A percentile compares a stretch with the other conserved stretches of the same genome.
These are phyloP conservation scores for Ageneiosus marmoratus DNA, from an alignment of 2,113 vertebrate genomes.

Conservation along the genomic window DNA sequence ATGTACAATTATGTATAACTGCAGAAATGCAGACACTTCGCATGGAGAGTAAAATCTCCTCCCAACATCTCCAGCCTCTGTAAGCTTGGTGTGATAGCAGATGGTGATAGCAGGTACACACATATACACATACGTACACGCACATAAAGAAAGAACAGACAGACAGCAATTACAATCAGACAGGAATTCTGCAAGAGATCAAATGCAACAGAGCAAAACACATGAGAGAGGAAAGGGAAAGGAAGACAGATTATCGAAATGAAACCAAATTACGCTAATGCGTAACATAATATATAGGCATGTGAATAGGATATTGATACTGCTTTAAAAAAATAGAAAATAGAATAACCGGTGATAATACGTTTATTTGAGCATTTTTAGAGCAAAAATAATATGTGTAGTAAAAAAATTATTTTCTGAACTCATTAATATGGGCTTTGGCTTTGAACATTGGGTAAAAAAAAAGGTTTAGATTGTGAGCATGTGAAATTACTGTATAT, in stretches of 20 bases:
- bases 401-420: not conserved
- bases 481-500: not conserved
- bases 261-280: not conserved
- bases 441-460: not conserved
- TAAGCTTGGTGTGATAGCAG: not conserved
- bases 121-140: constrained; percentile 14
- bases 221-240: constrained; percentile 19
- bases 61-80: not conserved
- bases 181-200: constrained; percentile 19
- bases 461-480: not conserved
- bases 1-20: too few species aligned
- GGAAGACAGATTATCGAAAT: not conserved
- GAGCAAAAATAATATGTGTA: not conserved
- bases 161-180: constrained; percentile 46
- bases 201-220: constrained; percentile 21
- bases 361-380: not conserved
- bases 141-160: constrained; percentile 18
- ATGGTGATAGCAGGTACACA: not conserved
- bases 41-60: not conserved
- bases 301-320: not conserved
- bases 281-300: not conserved
- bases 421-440: not conserved
- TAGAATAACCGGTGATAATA: not conserved
- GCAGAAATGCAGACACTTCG: too few species aligned
- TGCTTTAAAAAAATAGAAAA: not conserved